Evolutionary conservation across 2,888 invertebrate genomes (phyloP), one percentile per base, ranked within the genome.

Genomic region (Teleogryllus oceanicus): DNA sequence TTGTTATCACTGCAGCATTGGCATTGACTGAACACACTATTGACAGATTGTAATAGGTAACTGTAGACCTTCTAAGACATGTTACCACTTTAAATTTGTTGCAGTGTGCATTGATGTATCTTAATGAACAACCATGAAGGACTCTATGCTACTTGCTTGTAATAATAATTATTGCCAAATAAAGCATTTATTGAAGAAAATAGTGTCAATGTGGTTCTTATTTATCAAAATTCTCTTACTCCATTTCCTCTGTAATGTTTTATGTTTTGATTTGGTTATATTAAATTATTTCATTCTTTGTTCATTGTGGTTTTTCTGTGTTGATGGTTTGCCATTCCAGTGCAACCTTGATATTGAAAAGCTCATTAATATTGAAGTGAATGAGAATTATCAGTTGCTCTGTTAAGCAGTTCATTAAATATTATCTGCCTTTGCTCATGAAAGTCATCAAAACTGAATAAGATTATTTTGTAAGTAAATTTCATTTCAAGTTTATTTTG

Each of bases 311-410:
- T 80, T 80, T 79, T 75, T 80, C 77, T 81, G 80, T 81, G 80
- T 80, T 80, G 84, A 85, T 85, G 87, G 87, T 87, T 87, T 87
- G 87, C 87, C 87, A 86, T 85, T 87, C 37, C 37, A 37, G 37
- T 37, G 37, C 37, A 37, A 37, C 37, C 37, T 37, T 37, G 37
- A 37, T 37, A 37, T 37, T 37, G 5, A 37, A 37, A 37, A 8
- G 37, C 8, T 5, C 37, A 37, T 37, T 37, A 37, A 37, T 8
- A 8, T 37, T 37, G 37, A 37, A 5, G 37, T 37, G 37, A 5
- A 37, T 37, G 37, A 37, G 37, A 37, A 37, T 37, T 37, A 37
- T 37, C 37, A 37, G 37, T 37, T 37, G 37, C 37, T 8, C 37
- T 37, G 8, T 37, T 8, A 37, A 37, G 1, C 37, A 8, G 37